These are phyloP conservation scores for Geophilus truncorum DNA, from an alignment of 2,888 invertebrate species.

Conservation along the genomic window DNA sequence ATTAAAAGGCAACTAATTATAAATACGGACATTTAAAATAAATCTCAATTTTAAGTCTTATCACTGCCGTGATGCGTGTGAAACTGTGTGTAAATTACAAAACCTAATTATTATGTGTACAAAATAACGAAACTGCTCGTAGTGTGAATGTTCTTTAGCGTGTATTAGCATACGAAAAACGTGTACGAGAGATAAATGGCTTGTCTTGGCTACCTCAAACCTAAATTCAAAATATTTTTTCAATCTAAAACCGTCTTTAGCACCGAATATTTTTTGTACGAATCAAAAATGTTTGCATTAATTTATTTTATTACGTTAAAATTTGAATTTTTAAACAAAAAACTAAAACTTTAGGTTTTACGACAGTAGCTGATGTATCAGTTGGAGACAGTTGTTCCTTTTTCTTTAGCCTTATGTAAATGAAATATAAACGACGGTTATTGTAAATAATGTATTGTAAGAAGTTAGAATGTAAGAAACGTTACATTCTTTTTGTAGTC, in stretches of 20 bases:
- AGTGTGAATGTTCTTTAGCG: neutral
- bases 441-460: neutral
- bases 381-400: neutral
- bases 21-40: neutral
- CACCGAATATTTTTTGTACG: neutral
- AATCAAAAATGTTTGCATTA: neutral
- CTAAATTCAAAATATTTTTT: neutral
- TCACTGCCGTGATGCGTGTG: neutral
- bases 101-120: neutral
- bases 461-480: neutral
- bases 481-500: neutral
- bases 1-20: constrained; percentile 40
- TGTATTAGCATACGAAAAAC: neutral
- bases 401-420: neutral
- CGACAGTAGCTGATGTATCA: neutral
- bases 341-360: neutral
- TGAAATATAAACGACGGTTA: neutral
- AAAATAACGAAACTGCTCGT: neutral
- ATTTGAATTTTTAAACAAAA: neutral
- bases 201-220: neutral
- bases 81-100: neutral
- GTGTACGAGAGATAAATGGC: neutral
- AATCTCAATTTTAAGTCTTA: neutral
- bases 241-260: neutral
- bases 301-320: neutral